Base-by-base conservation (phyloP, 2,888 invertebrate species). In the Girardia tigrina region DNA sequence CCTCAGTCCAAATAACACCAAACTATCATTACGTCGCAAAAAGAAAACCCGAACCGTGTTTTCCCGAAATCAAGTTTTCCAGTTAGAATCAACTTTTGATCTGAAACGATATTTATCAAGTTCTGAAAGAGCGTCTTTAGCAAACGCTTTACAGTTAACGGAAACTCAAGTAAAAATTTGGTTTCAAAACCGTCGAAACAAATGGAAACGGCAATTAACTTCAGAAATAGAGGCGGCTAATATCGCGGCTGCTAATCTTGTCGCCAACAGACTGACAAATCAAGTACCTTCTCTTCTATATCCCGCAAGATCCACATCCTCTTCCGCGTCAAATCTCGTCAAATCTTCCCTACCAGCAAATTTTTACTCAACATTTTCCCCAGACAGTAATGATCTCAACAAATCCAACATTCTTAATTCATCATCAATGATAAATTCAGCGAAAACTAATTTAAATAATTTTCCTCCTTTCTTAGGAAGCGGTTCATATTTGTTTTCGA, bases 191-290 rank as follows among this genome's bases (percentile, higher is more conserved):
- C 80, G 84, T 14, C 79, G 84, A 36, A 84, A 84, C 79, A 84
- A 84, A 78, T 84, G 84, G 84, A 84, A 84, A 78, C 80, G 84
- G n/a, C 84, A 84, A 77, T 79, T 84, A 23, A 82, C 84, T 1
- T 83, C 77, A 26, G 78, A 78, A 29, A 78, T 78, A 14, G 78
- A 78, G 79, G 93, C 93, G 0, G 93, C 95, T 0, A 95, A 95
- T 81, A 82, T 95, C 79, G 95, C 97, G 78, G 86, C 86, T 0
- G 85, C 85, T 42, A 85, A 85, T 78, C 82, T 85, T 84, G 82
- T 92, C 27, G 92, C 93, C 82, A 94, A 94, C 84, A 87, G 94
- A 56, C 23, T 56, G 23, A 56, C 56, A 6, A 56, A 56, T 56
- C 56, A 56, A 56, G 56, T 56, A 56, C 56, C 56, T 56, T 56